Evolutionary conservation across 2,797 vertebrate genomes (phyloP).

Genomic region (Chaetophractus vellerosus): DNA sequence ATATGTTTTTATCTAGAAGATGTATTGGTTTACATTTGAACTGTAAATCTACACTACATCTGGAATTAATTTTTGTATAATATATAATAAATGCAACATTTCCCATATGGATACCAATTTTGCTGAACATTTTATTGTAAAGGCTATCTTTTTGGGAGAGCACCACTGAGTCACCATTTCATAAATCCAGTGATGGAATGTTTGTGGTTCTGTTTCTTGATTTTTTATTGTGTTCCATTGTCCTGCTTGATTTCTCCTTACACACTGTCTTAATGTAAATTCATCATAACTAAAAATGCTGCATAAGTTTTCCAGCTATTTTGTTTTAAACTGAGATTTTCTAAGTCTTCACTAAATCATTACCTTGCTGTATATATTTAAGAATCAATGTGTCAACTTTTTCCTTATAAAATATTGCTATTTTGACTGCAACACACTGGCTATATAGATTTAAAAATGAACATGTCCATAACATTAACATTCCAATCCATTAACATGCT

Average conservation of each 20-base stretch:
- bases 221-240: neutral
- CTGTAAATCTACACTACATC: neutral
- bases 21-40: neutral
- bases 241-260: neutral
- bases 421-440: neutral
- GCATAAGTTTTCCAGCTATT: neutral
- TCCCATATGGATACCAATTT: neutral
- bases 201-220: neutral
- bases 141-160: neutral
- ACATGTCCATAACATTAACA: neutral
- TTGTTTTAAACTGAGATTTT: neutral
- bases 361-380: neutral
- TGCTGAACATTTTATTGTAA: neutral
- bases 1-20: conserved; percentile 3
- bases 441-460: neutral
- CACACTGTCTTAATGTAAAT: neutral
- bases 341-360: neutral
- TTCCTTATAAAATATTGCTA: neutral
- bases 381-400: neutral
- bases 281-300: neutral
- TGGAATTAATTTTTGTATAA: neutral
- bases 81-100: neutral
- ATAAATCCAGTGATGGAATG: neutral
- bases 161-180: neutral
- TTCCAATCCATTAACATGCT: neutral